These are phyloP conservation scores for Neodiprion virginianus DNA, from an alignment of 1,140 invertebrate species.

Conservation along the genomic window DNA sequence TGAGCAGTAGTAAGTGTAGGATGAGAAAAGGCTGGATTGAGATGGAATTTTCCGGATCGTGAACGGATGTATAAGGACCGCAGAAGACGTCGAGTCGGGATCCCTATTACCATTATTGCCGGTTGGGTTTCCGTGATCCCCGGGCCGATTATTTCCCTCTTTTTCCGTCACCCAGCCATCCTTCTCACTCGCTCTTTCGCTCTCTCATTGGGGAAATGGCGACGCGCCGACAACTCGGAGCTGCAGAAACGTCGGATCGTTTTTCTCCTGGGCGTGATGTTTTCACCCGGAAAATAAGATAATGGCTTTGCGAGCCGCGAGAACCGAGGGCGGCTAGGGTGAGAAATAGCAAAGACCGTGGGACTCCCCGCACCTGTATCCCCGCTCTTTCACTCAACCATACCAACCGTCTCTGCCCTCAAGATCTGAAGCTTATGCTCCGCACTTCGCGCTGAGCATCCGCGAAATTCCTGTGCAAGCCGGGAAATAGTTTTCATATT, in stretches of 20 bases:
- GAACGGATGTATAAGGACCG: too few relatives aligned
- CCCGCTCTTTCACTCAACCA: not conserved
- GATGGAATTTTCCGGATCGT: too few relatives aligned
- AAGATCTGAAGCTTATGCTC: not conserved
- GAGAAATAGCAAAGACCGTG: conserved; percentile 52
- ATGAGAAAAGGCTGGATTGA: too few relatives aligned
- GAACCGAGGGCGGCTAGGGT: conserved; percentile 38
- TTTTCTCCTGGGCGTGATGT: conserved; percentile 57
- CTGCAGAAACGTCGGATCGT: conserved; percentile 37
- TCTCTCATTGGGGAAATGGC: not conserved
- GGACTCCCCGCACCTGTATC: conserved; percentile 44
- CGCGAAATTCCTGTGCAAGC: too few relatives aligned
- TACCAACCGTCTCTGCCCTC: not conserved
- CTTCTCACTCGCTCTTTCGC: not conserved
- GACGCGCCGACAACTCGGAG: too few relatives aligned
- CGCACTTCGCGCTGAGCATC: too few relatives aligned
- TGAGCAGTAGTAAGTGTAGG: too few relatives aligned
- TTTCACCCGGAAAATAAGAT: conserved; percentile 62
- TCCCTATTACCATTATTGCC: conserved; percentile 2
- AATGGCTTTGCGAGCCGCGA: conserved; percentile 46
- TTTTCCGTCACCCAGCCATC: conserved; percentile 23
- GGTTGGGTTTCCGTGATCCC: conserved; percentile 4
- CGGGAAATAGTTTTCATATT: too few relatives aligned
- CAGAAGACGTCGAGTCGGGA: not conserved
- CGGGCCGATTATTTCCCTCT: conserved; percentile 5